A percentile compares a stretch with the other conserved stretches of the same genome.
phyloP scores from a whole-genome alignment of 2,797 vertebrate species.

The Lithobates sylvaticus region DNA sequence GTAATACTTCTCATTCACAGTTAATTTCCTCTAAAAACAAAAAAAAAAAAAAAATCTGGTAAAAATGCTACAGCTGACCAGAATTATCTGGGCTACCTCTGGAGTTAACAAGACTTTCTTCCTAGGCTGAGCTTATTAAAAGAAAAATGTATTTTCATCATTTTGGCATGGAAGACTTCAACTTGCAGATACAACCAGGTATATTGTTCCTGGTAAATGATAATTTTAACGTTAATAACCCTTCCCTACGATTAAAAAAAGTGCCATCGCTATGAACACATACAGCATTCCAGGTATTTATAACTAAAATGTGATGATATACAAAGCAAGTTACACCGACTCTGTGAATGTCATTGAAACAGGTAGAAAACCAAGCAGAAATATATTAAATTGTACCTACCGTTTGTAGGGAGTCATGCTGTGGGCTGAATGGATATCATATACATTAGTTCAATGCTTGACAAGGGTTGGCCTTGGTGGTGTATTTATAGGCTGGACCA shows the following conservation, averaged over 20 bases:
- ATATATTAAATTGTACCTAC: constrained; percentile 5
- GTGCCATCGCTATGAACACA: neutral
- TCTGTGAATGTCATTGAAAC: neutral
- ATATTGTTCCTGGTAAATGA: neutral
- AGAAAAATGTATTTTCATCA: neutral
- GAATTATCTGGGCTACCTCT: neutral
- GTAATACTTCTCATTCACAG: constrained; percentile 26
- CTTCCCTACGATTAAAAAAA: too few relatives aligned
- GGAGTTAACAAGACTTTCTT: neutral
- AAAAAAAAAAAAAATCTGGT: neutral
- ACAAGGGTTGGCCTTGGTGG: neutral
- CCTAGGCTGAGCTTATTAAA: neutral
- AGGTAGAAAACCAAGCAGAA: neutral
- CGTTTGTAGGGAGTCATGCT: neutral
- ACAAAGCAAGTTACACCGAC: neutral
- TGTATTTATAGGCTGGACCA: neutral
- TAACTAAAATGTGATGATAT: neutral
- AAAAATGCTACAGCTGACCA: neutral
- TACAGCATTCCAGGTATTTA: constrained; percentile 10
- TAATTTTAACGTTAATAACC: neutral
- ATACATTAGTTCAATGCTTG: neutral
- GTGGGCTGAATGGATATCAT: neutral
- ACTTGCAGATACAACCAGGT: neutral
- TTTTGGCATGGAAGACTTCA: constrained; percentile 7
- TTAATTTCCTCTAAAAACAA: neutral